Evolutionary conservation across 2,113 vertebrate genomes (phyloP).

Genomic region (Tenrec ecaudatus): DNA sequence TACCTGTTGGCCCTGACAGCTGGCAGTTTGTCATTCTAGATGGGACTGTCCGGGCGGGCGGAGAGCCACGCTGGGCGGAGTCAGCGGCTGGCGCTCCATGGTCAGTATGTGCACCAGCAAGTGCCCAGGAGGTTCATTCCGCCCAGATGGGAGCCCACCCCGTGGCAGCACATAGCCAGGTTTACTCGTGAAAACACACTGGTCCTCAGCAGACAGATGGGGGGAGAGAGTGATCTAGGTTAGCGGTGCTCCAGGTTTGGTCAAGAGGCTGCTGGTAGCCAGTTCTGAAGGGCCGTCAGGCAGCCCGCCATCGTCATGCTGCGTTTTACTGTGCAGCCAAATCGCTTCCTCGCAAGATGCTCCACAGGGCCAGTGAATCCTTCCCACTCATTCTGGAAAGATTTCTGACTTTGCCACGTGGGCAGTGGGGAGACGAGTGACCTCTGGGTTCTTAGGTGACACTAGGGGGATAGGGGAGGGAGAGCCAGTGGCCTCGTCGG

Average conservation of each 20-base stretch:
- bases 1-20: neutral
- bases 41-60: neutral
- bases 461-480: neutral
- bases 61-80: neutral
- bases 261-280: neutral
- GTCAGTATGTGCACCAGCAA: neutral
- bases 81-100: neutral
- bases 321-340: neutral
- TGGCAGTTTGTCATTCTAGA: neutral
- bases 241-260: neutral
- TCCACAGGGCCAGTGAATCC: neutral
- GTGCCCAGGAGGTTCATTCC: neutral
- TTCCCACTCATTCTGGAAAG: neutral
- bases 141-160: neutral
- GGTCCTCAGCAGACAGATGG: neutral
- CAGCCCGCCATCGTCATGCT: too few species aligned
- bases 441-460: neutral
- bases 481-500: neutral
- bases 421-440: neutral
- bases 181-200: neutral
- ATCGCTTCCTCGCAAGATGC: neutral
- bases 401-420: neutral
- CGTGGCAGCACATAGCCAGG: accelerated
- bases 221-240: neutral
- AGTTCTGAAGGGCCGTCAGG: neutral